Base-by-base conservation (phyloP, 2,113 vertebrate genomes). In the Martes martes region DNA sequence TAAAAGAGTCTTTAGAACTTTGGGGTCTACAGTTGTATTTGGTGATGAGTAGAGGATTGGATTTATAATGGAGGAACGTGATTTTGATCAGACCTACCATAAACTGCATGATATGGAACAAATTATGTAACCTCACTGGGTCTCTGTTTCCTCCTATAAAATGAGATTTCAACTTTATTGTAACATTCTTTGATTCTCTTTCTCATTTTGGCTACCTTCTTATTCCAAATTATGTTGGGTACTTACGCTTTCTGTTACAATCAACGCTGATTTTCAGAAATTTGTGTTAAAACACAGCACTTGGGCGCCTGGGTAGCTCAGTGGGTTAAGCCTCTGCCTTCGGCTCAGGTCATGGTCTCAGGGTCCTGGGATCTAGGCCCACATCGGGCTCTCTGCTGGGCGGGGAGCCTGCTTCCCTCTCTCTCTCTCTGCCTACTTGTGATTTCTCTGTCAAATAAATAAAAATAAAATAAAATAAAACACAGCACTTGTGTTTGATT, bases 401-500 rank as follows among this genome's bases (percentile, higher is more conserved):
- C 52, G 15, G 16, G 16, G 5, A 55, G 16, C 52, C 52, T 55
- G 52, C 52, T 55, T 55, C 52, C 52, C 16, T 5, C 3, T 52
- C 15, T 52, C 50, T 16, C 15, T 55, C 15, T 55, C 52, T 52
- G 52, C 52, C 52, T 55, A 55, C 52, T 55, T 55, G 52, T 55
- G 16, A 55, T 55, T 55, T 55, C 52, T 55, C 52, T 55, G 52
- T 18, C 52, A 55, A 55, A 55, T 55, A 55, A 52, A 52, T 52
- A 50, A 50, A 50, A 50, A 50, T 50, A 50, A 52, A 52, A 52
- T 52, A 55, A 55, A 55, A 55, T 92, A 90, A 98, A 97, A 92
- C 45, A 71, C 67, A 95, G 31, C 36, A 19, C 16, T 33, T 81
- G 79, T 95, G 95, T 98, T 97, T 91, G 61, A 94, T 97, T 98